Base-by-base conservation (phyloP, 35 echinoderm and acorn worm species). In the Chiridota heheva region DNA sequence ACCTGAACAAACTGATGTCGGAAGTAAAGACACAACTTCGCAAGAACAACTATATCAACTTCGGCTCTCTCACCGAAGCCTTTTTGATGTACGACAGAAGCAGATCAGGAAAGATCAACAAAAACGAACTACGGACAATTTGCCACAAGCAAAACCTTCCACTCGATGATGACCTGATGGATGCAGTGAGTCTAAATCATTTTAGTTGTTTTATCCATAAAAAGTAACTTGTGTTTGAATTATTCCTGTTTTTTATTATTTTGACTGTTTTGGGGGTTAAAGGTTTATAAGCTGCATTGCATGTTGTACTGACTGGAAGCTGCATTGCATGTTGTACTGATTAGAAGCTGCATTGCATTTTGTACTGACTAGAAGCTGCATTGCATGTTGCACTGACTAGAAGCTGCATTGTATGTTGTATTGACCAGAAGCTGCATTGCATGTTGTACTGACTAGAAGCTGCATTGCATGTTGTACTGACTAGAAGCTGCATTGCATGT, bases 61-160 rank as follows among this genome's bases (percentile, higher is more conserved):
- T 91, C 61, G 84, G 47, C 73, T 88, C 95, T 0, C 68, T 98
- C 70, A 91, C 85, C 0, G 89, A 98, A 1, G 95, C 95, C 0
- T 98, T 98, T 81, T 62, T 98, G 31, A 64, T 81, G 34, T 98
- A 98, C 33, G 95, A 98, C 61, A 82, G 85, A 20, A 89, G 92
- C 43, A 61, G 95, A 28, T 88, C 89, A 0, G 95, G 95, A 1
- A 76, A 78, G 53, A 85, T 98, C 28, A 86, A 98, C 41, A 62
- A 81, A 28, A 68, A 78, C 6, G 89, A 88, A 72, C 75, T 98
- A 29, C 91, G 92, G 81, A 85, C 51, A 15, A 76, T 91, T 32
- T 98, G 95, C 47, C 89, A 91, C 80, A 91, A 91, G 28, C 89
- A 98, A 42, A 98, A 98, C 55, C 85, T 98, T 31, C 95, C 95